Conservation (phyloP, 2,113 vertebrate genomes). For the Microcebus griseorufus region DNA sequence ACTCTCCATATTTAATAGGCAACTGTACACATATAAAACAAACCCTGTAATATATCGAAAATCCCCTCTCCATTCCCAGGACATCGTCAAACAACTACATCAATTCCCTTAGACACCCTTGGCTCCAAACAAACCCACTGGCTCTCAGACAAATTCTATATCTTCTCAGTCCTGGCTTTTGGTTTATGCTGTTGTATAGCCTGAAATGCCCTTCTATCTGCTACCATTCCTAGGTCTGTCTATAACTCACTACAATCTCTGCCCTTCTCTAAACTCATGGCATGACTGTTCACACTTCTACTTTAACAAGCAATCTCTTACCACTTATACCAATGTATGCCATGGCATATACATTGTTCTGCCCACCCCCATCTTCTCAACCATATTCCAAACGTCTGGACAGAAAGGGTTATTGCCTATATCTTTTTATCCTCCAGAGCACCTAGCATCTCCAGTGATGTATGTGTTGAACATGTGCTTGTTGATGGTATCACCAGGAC, state of each 20-base stretch:
- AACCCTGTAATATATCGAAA: not conserved
- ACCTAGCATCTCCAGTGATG: not conserved
- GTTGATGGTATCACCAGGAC: accelerated
- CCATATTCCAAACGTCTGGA: no score
- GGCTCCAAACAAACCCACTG: not conserved
- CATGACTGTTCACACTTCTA: not conserved
- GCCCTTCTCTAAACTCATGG: not conserved
- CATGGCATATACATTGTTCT: accelerated
- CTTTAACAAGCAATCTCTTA: not conserved
- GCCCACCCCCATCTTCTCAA: not conserved
- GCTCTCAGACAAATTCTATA: not conserved
- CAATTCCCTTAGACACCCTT: accelerated
- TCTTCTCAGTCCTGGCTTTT: accelerated
- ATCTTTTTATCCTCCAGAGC: accelerated
- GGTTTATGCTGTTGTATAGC: accelerated
- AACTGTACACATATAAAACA: accelerated
- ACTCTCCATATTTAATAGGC: not conserved
- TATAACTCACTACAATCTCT: not conserved
- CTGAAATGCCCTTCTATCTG: not conserved
- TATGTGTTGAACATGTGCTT: not conserved
- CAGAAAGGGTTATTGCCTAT: not conserved
- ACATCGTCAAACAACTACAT: not conserved
- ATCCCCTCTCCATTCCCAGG: not conserved
- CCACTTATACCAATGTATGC: no score
- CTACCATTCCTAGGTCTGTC: not conserved